Evolutionary conservation across 2,888 invertebrate species (phyloP).

Genomic region (Luperina testacea): DNA sequence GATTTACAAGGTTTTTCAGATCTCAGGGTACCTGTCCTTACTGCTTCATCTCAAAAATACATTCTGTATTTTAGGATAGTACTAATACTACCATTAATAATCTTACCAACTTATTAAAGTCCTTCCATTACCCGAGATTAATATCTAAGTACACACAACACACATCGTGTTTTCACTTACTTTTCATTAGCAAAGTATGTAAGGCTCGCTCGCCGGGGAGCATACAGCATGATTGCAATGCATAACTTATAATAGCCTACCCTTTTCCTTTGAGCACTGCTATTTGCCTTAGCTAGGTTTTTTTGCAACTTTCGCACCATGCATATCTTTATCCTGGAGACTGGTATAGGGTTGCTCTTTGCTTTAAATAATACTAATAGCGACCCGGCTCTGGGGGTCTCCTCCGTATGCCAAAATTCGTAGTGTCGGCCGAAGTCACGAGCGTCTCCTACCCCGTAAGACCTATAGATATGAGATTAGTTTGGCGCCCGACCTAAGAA

Average conservation of each 20-base stretch:
- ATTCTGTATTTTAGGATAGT: neutral
- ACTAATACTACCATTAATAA: neutral
- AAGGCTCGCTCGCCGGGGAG: conserved; percentile 13
- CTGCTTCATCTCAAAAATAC: neutral
- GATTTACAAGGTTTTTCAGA: too few species aligned
- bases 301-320: conserved; percentile 27
- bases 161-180: conserved; percentile 36
- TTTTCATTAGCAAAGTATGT: conserved; percentile 58
- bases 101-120: neutral
- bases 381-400: neutral
- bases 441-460: neutral
- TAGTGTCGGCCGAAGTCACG: neutral
- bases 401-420: neutral
- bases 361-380: neutral
- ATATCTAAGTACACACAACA: conserved; percentile 24
- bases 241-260: conserved; percentile 56
- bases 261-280: conserved; percentile 47
- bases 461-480: neutral
- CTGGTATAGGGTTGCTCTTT: neutral
- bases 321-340: conserved; percentile 3
- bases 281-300: conserved; percentile 13
- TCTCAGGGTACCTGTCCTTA: neutral
- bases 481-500: neutral
- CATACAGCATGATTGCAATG: conserved; percentile 57
- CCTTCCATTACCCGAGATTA: conserved; percentile 21